Percentiles rank a stretch among this genome's conserved stretches.
These are phyloP conservation scores for Platypus cylindrus DNA, from an alignment of 2,888 invertebrate genomes.

Conservation along the genomic window DNA sequence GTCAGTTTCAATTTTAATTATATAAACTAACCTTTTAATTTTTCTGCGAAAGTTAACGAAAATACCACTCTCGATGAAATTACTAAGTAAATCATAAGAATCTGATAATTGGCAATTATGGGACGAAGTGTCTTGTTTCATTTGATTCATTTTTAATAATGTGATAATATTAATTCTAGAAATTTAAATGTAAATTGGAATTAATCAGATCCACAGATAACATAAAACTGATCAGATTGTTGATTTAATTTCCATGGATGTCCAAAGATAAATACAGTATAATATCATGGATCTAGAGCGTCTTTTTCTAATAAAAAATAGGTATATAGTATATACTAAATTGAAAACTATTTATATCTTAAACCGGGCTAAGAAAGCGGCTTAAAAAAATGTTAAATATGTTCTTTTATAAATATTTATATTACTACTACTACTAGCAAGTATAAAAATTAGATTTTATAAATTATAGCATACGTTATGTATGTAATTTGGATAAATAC, in stretches of 20 bases:
- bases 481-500: background rate
- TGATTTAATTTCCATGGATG: too few species aligned
- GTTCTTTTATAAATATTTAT: slow-evolving; percentile 34
- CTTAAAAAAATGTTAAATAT: slow-evolving; percentile 8
- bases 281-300: too few species aligned
- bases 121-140: slow-evolving; percentile 1
- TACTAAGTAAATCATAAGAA: background rate
- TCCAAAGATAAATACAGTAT: too few species aligned
- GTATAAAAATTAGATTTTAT: slow-evolving; percentile 31
- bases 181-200: too few species aligned
- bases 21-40: slow-evolving; percentile 5
- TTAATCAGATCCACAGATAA: too few species aligned
- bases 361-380: too few species aligned
- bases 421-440: slow-evolving; percentile 31
- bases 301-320: too few species aligned
- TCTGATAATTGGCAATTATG: slow-evolving; percentile 4
- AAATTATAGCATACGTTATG: slow-evolving; percentile 9
- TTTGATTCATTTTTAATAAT: background rate
- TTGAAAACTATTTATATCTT: too few species aligned
- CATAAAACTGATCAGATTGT: too few species aligned
- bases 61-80: slow-evolving; percentile 1
- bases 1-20: background rate
- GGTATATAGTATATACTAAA: too few species aligned
- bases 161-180: too few species aligned
- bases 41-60: slow-evolving; percentile 2